phyloP scores from a whole-genome alignment of 2,888 invertebrate species.

The Melipona beecheii region DNA sequence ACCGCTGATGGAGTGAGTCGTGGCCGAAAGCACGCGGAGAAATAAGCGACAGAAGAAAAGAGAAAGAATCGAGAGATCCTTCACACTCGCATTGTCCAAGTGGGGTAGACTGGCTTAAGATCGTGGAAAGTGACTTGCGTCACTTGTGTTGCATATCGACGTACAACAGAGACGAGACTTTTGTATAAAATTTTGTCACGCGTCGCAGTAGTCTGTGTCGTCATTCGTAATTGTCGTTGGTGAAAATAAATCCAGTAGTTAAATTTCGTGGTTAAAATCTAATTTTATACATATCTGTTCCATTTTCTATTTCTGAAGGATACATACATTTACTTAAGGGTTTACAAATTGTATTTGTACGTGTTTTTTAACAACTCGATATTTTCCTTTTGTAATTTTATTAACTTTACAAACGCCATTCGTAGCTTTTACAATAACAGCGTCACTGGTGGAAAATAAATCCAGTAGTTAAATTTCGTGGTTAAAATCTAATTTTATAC shows the following conservation, averaged over 20 bases:
- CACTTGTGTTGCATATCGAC: neutral
- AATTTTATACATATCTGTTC: no score
- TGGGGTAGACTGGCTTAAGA: neutral
- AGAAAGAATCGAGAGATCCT: neutral
- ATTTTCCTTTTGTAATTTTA: no score
- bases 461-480: neutral
- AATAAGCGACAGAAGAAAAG: neutral
- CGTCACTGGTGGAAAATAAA: neutral
- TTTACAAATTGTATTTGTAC: no score
- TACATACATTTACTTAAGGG: no score
- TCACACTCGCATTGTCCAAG: neutral
- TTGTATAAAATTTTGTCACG: no score
- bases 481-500: no score
- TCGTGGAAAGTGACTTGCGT: neutral
- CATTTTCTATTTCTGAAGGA: no score
- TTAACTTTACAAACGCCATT: neutral
- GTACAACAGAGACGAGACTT: neutral
- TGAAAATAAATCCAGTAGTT: neutral
- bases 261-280: neutral
- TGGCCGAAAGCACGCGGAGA: neutral
- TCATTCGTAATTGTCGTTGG: neutral
- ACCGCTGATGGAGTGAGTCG: constrained; percentile 16
- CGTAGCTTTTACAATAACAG: neutral
- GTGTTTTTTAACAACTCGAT: no score
- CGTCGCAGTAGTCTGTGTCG: no score